Conservation (phyloP, 2,888 invertebrate species). For the Dusona sp. region DNA sequence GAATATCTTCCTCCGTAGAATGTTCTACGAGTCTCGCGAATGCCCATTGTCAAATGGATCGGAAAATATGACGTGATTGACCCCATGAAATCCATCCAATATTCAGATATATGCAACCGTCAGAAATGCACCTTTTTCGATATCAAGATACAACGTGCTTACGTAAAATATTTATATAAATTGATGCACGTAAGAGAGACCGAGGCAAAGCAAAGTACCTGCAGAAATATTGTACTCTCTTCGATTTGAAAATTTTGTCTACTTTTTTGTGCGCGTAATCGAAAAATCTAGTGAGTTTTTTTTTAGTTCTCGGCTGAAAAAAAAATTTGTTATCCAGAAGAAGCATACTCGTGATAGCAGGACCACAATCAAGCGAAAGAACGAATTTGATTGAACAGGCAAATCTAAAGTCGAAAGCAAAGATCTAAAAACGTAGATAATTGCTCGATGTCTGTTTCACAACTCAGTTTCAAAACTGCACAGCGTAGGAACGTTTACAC, state of each 20-base stretch:
- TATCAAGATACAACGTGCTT: not conserved
- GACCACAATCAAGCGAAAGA: not conserved
- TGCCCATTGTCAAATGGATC: conserved; percentile 10
- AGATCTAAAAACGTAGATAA: not conserved
- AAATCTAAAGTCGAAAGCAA: not conserved
- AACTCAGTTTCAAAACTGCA: not conserved
- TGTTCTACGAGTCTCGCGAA: conserved; percentile 20
- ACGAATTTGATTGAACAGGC: not conserved
- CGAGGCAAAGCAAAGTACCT: not conserved
- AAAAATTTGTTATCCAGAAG: not conserved
- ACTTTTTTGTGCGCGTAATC: not conserved
- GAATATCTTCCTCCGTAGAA: conserved; percentile 6
- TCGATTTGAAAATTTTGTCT: not conserved
- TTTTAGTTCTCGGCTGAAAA: no score
- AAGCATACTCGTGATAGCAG: no score
- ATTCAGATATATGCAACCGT: conserved; percentile 9
- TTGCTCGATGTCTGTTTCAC: no score
- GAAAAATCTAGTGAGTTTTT: no score
- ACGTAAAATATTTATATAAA: not conserved
- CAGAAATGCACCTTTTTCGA: not conserved
- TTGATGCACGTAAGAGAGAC: not conserved
- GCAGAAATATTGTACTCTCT: not conserved
- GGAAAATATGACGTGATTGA: conserved; percentile 39
- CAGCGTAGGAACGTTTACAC: not conserved
- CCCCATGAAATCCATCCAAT: conserved; percentile 7